Evolutionary conservation across 2,888 invertebrate species (phyloP), one percentile per base, ranked within the genome.

Genomic region (Temnothorax unifasciatus): DNA sequence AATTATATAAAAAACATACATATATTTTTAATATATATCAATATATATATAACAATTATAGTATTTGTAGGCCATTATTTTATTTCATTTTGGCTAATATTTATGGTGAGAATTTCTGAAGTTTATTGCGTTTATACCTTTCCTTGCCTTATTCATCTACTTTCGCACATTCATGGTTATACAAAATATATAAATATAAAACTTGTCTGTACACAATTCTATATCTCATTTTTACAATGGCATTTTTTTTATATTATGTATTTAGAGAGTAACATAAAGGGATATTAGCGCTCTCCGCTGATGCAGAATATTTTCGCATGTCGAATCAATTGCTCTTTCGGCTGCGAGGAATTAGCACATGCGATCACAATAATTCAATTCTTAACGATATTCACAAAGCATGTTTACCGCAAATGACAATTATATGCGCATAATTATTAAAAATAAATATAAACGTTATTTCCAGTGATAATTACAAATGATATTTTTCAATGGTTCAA

Each of bases 141-240:
- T 25, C 2, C 29, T 68, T 69, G 52, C n/a, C 15, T 52, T 71
- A 13, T 18, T 41, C 11, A 21, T 61, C 11, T 66, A 44, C 25
- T 66, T 47, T 38, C 29, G 5, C 8, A 38, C 11, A 29, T 6
- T 66, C 3, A 11, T 41, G 9, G 1, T 73, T 47, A 57, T 59
- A 81, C 71, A 77, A 81, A 47, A 81, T 59, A 57, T 57, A 59
- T 74, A 79, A 71, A 71, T 73, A 47, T 71, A 77, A 79, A 73
- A 47, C 18, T 71, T 57, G 71, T 73, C 4, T 79, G 47, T 69
- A 69, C 54, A 54, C 13, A 54, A 41, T 3, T n/a, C n/a, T 47
- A 68, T 41, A 76, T 63, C 29, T 63, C 1, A 9, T 11, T 41
- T 15, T 57, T n/a, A 29, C 15, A 0, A 9, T 77, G 29, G 57